Percentiles rank a stretch among this genome's conserved stretches.
phyloP scores from a whole-genome alignment of 2,113 vertebrate genomes.

The Leuciscus idus region DNA sequence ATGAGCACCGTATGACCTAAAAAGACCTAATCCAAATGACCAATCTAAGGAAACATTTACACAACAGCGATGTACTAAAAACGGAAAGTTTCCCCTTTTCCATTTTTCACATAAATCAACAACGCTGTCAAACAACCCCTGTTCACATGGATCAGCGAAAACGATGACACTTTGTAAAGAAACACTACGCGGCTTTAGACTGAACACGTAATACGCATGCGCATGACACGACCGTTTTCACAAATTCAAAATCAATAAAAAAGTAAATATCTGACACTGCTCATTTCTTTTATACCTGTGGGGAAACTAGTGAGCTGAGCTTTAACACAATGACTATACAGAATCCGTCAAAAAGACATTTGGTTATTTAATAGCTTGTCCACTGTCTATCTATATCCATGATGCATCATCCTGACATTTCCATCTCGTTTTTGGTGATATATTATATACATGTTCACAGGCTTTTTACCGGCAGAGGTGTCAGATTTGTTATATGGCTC shows the following conservation, averaged over 20 bases:
- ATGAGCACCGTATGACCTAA: background rate
- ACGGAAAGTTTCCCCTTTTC: too few relatives aligned
- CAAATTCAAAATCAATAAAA: background rate
- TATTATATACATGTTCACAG: background rate
- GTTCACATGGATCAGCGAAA: too few relatives aligned
- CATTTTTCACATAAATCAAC: too few relatives aligned
- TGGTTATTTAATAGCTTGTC: constrained; percentile 14
- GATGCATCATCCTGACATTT: constrained; percentile 21
- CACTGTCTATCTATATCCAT: background rate
- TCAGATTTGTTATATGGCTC: background rate
- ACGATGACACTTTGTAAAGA: too few relatives aligned
- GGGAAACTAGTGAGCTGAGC: background rate
- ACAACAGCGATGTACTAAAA: too few relatives aligned
- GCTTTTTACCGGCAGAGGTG: background rate
- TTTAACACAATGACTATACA: background rate
- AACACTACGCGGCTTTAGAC: too few relatives aligned
- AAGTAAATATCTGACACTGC: constrained; percentile 17
- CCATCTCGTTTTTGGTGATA: background rate
- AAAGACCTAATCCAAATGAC: constrained; percentile 4
- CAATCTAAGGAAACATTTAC: background rate
- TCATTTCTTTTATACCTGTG: background rate
- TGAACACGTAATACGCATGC: too few relatives aligned
- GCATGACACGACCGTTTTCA: too few relatives aligned
- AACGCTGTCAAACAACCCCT: too few relatives aligned
- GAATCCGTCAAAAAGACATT: background rate